Conservation (phyloP, 2,888 invertebrate species). For the Acanthosepion esculentum region DNA sequence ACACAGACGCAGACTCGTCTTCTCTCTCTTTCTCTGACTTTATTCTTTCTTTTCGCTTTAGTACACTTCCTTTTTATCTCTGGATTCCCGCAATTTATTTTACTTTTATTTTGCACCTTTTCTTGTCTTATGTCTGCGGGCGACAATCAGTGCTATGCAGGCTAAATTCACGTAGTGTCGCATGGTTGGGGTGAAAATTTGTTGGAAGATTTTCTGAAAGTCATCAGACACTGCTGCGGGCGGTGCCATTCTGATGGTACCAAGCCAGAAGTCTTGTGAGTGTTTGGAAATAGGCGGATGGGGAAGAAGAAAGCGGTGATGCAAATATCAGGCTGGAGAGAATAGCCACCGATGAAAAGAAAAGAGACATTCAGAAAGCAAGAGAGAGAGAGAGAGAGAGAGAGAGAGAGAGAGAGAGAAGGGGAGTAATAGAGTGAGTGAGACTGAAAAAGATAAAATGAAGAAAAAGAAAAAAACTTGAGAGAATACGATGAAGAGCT, state of each 20-base stretch:
- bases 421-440: background rate
- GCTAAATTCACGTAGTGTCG: background rate
- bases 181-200: background rate
- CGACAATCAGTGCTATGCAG: background rate
- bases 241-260: background rate
- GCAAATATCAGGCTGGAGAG: background rate
- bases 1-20: background rate
- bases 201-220: constrained; percentile 33
- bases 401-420: background rate
- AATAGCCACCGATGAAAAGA: background rate
- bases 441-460: background rate
- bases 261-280: background rate
- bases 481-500: background rate
- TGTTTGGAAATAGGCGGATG: background rate
- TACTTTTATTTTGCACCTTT: background rate
- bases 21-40: background rate
- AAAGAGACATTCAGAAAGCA: background rate
- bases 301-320: background rate
- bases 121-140: background rate
- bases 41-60: background rate
- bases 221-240: background rate
- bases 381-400: background rate
- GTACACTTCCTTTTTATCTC: background rate
- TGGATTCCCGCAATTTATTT: background rate
- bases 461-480: background rate